Percentiles rank a stretch among this genome's conserved stretches.
phyloP scores from a whole-genome alignment of 37 sponge, comb jelly and placozoan species.

The Geodia barretti region DNA sequence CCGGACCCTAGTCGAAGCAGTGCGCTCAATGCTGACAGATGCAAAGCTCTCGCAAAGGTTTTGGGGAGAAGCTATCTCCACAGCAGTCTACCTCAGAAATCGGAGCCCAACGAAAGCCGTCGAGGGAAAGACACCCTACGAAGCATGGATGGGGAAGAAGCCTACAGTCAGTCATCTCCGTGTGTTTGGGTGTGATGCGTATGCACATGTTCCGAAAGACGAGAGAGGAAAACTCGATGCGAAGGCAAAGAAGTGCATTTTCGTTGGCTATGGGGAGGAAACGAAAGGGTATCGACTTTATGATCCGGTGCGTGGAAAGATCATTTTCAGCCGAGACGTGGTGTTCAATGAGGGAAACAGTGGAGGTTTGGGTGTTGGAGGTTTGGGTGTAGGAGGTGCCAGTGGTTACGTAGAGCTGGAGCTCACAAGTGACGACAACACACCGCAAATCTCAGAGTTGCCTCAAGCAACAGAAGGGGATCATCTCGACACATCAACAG shows the following conservation, averaged over 20 bases:
- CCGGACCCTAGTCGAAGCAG: constrained; percentile 30
- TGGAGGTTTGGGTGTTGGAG: neutral
- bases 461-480: neutral
- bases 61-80: constrained; percentile 45
- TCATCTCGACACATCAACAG: neutral
- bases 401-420: neutral
- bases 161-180: constrained; percentile 10
- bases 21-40: constrained; percentile 46
- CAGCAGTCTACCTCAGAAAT: constrained; percentile 23
- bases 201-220: constrained; percentile 22
- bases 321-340: constrained; percentile 54
- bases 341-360: constrained; percentile 42
- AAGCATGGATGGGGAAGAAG: constrained; percentile 36
- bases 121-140: constrained; percentile 19
- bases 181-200: constrained; percentile 37
- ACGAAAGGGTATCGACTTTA: constrained; percentile 39
- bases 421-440: neutral
- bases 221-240: constrained; percentile 5
- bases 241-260: constrained; percentile 36
- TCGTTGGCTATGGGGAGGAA: constrained; percentile 30
- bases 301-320: constrained; percentile 21
- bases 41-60: constrained; percentile 30
- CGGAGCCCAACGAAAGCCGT: constrained; percentile 41
- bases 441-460: neutral
- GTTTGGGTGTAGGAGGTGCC: neutral